Base-by-base conservation (phyloP, 2,113 vertebrate species). In the Brachyhypopomus gauderio region DNA sequence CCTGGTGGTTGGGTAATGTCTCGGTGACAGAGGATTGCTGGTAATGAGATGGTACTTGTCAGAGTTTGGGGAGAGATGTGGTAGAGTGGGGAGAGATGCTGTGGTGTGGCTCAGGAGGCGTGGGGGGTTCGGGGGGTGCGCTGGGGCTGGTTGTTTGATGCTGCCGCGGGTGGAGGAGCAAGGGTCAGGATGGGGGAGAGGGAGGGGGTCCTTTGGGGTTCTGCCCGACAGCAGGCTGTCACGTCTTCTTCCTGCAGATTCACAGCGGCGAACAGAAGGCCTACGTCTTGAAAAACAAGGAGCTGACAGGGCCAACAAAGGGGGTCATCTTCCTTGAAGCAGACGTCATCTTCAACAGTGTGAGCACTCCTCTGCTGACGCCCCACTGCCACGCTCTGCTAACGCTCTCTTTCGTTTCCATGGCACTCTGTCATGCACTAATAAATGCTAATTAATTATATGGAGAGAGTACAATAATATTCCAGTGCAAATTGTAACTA, bases 1-100 rank as follows among this genome's bases (percentile, higher is more conserved):
- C 95, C 95, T 94, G 92, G 93, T 22, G 92, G 95, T 93, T 94
- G 94, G 92, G 94, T 95, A 94, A 95, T 95, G 94, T 95, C 92
- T 93, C 92, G 87, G 56, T 96, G 95, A 95, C 95, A 95, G 95
- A 93, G 93, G 86, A 91, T 92, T 93, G 89, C 92, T 94, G 93
- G 95, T 95, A 96, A 96, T 95, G 95, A 96, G 95, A 94, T 95
- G 94, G 94, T 95, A 95, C 94, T 95, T 96, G 95, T 96, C 95
- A 95, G 93, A 94, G 93, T 93, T 94, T 94, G 94, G 94, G 94
- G 93, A 94, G 94, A 94, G 70, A 20, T 55, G 59, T 41, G 22
- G 48, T 52, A 30, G 25, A 72, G 78, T 19, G 30, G 30, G 34
- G 19, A 94, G 94, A 94, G 71, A 27, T 55, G 71, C 25, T 12